Evolutionary conservation across 2,797 vertebrate species (phyloP), one percentile per base, ranked within the genome.

Genomic region (Notoglanidium macrostoma): DNA sequence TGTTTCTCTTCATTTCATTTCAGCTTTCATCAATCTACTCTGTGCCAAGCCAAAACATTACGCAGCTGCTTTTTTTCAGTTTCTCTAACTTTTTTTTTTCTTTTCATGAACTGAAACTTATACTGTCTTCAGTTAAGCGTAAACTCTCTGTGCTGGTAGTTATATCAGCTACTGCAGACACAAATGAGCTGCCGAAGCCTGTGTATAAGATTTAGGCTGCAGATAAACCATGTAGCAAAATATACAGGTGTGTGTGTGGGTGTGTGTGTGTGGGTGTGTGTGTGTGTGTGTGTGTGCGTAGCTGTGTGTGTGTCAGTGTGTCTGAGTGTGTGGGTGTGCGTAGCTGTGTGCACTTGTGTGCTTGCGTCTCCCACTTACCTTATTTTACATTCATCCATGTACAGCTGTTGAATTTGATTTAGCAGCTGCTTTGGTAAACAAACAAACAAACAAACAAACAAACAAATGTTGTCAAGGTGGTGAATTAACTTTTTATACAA

Each of bases 1-100:
- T 88, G 74, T 89, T 89, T 88, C 85, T 80, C 29, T 83, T 87
- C 81, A 68, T 89, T 90, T 87, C 5, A 92, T 90, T 92, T 91
- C 86, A 85, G 72, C 87, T 87, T 82, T 91, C 86, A 90, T 92
- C 90, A 89, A 85, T 90, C 74, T 87, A 68, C 82, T 68, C 59
- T 29, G 49, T 32, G 17, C 77, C 29, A 9, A 80, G 81, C 55
- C 81, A 88, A 87, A 88, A 83, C 68, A 84, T 68, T 77, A 61
- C 40, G 7, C 73, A 81, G 78, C 76, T 81, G 29, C 23, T 72
- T 80, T 82, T 86, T 80, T 57, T 55, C 65, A 70, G 55, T 68
- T 67, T 59, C 77, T 49, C 17, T 21, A 46, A 67, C 23, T 19
- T 74, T 76, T 76, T 77, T 29, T 51, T n/a, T 46, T 46, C 2